Base-by-base conservation (phyloP, 2,113 vertebrate species). In the Megaceryle torquata region DNA sequence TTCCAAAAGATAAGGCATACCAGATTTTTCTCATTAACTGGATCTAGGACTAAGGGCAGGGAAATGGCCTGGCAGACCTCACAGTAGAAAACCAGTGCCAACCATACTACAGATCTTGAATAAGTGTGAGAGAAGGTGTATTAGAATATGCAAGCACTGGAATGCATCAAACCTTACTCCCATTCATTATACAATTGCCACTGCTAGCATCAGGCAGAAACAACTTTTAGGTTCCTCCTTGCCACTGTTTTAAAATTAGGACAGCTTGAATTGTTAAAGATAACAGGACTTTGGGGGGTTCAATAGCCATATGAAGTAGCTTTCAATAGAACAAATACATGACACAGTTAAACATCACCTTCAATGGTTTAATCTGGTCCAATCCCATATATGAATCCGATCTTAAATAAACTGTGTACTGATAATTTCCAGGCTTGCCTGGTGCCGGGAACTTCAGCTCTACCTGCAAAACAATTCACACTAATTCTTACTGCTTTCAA, bases 381-480 rank as follows among this genome's bases (percentile, higher is more conserved):
- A 99, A 98, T 86, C 99, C 99, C 98, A 99, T 98, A 91, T 98
- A 99, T 13, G 99, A 99, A 96, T 99, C 99, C 4, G 99, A 99
- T 85, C 99, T 99, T 95, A 99, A 98, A 97, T 99, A 99, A 95
- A 99, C 98, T 16, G 99, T 99, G 96, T 99, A 99, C 96, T 99
- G 99, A 96, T 99, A 99, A 98, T 99, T 99, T 82, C 99, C 99
- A 31, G 99, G 99, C 97, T 99, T 99, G 86, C 99, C 99, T 48
- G 99, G 99, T 75, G 99, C 99, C 86, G 99, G 99, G 97, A 99
- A 99, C 97, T 99, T 99, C 94, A 99, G 97, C 97, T 99, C 99
- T 97, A 99, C 99, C 99, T 99, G 69, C 53, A 98, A 97, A 82
- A 95, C 53, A 97, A 51, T 92, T n/a, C 50, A 88, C 0, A 1